Evolutionary conservation across 2,888 invertebrate genomes (phyloP).

Genomic region (Sepioteuthis lessoniana): DNA sequence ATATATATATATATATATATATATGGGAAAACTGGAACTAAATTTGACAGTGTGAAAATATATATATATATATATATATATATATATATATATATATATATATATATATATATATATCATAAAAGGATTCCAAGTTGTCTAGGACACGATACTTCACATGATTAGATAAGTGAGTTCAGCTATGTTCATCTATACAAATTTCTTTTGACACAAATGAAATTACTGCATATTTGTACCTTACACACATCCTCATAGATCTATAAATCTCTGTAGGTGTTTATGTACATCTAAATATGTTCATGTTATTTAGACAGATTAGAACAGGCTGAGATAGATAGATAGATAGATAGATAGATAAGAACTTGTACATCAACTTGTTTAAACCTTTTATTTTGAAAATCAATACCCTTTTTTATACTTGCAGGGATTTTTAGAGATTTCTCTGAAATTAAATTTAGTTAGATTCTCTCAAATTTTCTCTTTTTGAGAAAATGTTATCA

Average conservation of each 20-base stretch:
- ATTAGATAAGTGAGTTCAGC: too few species aligned
- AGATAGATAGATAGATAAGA: too few species aligned
- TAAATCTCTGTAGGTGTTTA: neutral
- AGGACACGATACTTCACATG: too few species aligned
- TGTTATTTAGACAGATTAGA: neutral
- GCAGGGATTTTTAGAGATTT: neutral
- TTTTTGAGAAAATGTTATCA: neutral
- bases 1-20: too few species aligned
- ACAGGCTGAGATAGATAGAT: neutral
- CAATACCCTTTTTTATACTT: neutral
- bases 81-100: too few species aligned
- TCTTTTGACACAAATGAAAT: neutral
- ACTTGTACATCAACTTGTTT: neutral
- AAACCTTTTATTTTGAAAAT: neutral
- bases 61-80: too few species aligned
- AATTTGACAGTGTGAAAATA: too few species aligned
- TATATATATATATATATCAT: too few species aligned
- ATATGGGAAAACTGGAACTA: too few species aligned
- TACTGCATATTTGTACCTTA: neutral
- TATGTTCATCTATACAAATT: too few species aligned
- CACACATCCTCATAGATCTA: neutral
- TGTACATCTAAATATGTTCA: neutral
- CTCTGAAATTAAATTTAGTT: neutral
- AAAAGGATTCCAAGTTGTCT: too few species aligned
- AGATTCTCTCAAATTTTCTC: neutral